phyloP scores from a whole-genome alignment of 2,113 vertebrate genomes.

The Steatornis caripensis region DNA sequence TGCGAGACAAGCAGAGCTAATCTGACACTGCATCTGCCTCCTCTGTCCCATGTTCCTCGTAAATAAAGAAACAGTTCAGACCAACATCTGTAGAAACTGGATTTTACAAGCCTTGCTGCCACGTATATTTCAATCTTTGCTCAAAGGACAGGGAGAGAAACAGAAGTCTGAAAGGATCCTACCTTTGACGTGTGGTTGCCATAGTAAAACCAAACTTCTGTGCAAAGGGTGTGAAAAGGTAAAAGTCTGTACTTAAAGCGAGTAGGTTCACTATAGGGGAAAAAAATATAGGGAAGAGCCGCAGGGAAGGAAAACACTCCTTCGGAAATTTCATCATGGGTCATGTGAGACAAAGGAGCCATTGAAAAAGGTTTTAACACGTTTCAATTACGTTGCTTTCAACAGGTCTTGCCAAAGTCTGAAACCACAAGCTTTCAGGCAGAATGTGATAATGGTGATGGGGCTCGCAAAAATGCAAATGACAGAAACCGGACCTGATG shows the following conservation, averaged over 20 bases:
- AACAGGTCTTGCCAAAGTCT: constrained; percentile 8
- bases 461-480: neutral
- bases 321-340: constrained; percentile 32
- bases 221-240: neutral
- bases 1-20: neutral
- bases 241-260: constrained; percentile 28
- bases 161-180: neutral
- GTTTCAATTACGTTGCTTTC: constrained; percentile 1
- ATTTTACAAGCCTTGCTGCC: neutral
- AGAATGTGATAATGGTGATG: constrained; percentile 37
- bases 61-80: neutral
- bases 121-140: neutral
- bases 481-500: neutral
- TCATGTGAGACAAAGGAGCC: constrained; percentile 30
- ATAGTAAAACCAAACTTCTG: constrained; percentile 1
- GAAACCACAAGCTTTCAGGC: constrained; percentile 43
- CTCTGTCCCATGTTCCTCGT: neutral
- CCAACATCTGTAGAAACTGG: neutral
- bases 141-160: neutral
- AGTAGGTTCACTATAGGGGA: neutral
- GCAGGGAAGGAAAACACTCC: neutral
- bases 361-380: neutral
- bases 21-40: neutral
- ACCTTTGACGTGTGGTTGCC: constrained; percentile 70
- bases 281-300: neutral